These are phyloP conservation scores for Bothrops jararaca DNA, from an alignment of 2,113 vertebrate species.

Conservation along the genomic window DNA sequence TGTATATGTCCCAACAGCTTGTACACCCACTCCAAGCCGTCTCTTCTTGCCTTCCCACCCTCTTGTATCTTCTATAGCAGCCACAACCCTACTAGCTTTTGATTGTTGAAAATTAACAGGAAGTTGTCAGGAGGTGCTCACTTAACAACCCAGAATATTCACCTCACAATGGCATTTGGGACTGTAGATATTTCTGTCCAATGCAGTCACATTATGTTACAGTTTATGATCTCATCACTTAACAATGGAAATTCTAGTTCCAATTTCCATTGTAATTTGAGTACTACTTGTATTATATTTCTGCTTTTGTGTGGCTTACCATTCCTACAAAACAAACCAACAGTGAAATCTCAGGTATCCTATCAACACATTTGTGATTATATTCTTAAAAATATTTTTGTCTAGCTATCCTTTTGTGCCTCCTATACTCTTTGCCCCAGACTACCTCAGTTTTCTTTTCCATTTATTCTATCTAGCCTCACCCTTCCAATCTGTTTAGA, in stretches of 20 bases:
- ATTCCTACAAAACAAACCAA: neutral
- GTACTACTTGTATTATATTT: neutral
- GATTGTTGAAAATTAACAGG: neutral
- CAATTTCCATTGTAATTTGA: neutral
- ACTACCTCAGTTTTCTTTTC: neutral
- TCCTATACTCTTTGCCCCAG: neutral
- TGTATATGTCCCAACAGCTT: neutral
- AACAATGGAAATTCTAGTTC: neutral
- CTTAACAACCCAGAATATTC: neutral
- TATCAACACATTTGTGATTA: neutral
- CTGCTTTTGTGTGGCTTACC: neutral
- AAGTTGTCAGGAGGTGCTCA: neutral
- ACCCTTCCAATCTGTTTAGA: neutral
- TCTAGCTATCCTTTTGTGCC: neutral
- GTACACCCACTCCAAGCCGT: neutral
- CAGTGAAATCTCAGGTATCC: neutral
- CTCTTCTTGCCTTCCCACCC: neutral
- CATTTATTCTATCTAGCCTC: neutral
- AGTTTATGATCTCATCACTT: neutral
- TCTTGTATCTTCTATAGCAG: neutral
- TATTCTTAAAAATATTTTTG: neutral
- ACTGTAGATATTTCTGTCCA: neutral
- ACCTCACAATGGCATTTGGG: neutral
- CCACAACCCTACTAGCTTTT: neutral
- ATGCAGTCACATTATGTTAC: neutral